These are phyloP conservation scores for Chamaedrilus cognettii DNA, from an alignment of 2,888 invertebrate genomes.

Conservation along the genomic window DNA sequence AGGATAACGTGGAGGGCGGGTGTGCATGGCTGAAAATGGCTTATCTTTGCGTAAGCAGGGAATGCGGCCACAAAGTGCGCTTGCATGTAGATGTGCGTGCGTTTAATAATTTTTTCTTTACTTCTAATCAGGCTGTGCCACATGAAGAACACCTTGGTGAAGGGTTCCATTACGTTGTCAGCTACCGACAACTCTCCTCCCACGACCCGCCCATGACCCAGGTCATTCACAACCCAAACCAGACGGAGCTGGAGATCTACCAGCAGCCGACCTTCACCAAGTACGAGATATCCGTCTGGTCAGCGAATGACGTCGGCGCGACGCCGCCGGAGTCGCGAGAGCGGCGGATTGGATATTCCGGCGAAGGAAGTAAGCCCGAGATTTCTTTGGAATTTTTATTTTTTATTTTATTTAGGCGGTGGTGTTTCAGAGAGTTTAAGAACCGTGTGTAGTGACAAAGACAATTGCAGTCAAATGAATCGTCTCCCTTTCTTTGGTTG, in stretches of 20 bases:
- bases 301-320: slow-evolving; percentile 85
- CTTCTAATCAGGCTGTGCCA: slow-evolving; percentile 75
- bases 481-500: too few relatives aligned
- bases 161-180: slow-evolving; percentile 87
- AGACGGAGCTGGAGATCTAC: slow-evolving; percentile 69
- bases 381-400: too few relatives aligned
- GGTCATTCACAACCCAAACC: slow-evolving; percentile 71
- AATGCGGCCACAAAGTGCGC: too few relatives aligned
- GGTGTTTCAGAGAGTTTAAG: too few relatives aligned
- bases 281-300: slow-evolving; percentile 87
- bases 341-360: slow-evolving; percentile 84
- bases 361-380: slow-evolving; percentile 70
- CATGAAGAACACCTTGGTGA: slow-evolving; percentile 96
- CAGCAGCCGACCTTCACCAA: slow-evolving; percentile 83
- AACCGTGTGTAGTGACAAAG: too few relatives aligned
- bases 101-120: neutral
- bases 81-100: too few relatives aligned
- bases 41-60: too few relatives aligned
- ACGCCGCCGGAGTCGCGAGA: slow-evolving; percentile 35
- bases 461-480: too few relatives aligned
- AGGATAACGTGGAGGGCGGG: too few relatives aligned
- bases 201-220: too few relatives aligned
- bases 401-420: too few relatives aligned
- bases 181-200: slow-evolving; percentile 64
- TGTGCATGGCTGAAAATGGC: too few relatives aligned